Conservation (phyloP, 2,888 invertebrate species). For the Oegoconia quadripuncta region DNA sequence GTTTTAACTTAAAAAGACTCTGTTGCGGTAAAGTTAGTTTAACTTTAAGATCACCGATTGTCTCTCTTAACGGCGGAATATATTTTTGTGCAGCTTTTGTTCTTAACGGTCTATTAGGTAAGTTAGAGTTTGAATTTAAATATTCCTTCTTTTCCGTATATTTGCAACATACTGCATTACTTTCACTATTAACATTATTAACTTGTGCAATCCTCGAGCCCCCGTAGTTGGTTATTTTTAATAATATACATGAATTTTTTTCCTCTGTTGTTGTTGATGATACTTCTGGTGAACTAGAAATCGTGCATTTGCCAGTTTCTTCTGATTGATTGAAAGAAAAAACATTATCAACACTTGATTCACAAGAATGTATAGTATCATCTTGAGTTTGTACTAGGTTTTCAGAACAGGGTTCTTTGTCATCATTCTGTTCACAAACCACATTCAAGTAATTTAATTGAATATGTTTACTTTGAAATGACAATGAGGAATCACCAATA, state of each 20-base stretch:
- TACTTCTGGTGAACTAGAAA: slow-evolving; percentile 66
- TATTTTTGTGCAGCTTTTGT: slow-evolving; percentile 76
- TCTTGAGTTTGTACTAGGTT: slow-evolving; percentile 28
- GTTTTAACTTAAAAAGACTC: slow-evolving; percentile 61
- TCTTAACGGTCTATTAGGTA: slow-evolving; percentile 50
- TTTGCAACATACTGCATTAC: slow-evolving; percentile 45
- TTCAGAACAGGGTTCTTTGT: slow-evolving; percentile 15
- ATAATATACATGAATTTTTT: slow-evolving; percentile 53
- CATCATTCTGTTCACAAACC: slow-evolving; percentile 21
- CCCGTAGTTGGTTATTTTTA: slow-evolving; percentile 66
- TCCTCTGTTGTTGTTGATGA: slow-evolving; percentile 72
- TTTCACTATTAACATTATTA: slow-evolving; percentile 33
- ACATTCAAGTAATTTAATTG: slow-evolving; percentile 10
- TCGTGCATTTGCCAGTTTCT: slow-evolving; percentile 30
- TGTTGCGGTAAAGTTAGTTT: slow-evolving; percentile 66
- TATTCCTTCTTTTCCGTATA: slow-evolving; percentile 58
- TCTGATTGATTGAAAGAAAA: slow-evolving; percentile 35
- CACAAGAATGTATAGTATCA: slow-evolving; percentile 40
- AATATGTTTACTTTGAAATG: slow-evolving; percentile 20
- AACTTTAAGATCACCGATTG: slow-evolving; percentile 61
- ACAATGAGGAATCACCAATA: slow-evolving; percentile 5
- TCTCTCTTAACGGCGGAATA: slow-evolving; percentile 67
- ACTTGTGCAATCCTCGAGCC: slow-evolving; percentile 59
- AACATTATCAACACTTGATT: slow-evolving; percentile 45
- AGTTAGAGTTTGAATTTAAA: slow-evolving; percentile 36